These are phyloP conservation scores for Bujurquina vittata DNA, from an alignment of 2,113 vertebrate species.

Conservation along the genomic window DNA sequence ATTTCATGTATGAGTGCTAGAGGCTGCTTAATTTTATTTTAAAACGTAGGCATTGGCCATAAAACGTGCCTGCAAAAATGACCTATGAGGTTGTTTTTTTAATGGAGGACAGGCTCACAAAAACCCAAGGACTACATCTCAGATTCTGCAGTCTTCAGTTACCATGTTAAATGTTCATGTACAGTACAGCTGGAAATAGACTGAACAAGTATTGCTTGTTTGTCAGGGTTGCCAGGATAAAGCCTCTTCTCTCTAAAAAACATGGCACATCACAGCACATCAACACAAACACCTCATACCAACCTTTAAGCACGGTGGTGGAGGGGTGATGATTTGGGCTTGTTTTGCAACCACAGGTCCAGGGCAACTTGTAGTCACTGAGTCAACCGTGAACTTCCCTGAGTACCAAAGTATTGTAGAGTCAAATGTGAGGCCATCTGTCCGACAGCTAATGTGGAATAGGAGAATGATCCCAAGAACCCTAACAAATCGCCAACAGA, in stretches of 20 bases:
- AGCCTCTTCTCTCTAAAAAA: not conserved
- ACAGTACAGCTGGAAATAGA: not conserved
- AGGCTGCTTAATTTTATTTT: no score
- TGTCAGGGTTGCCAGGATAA: not conserved
- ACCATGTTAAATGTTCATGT: not conserved
- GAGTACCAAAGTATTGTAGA: not conserved
- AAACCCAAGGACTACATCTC: not conserved
- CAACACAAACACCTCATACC: not conserved
- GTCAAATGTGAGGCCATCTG: not conserved
- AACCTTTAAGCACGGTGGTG: not conserved
- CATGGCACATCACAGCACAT: not conserved
- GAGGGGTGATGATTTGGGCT: accelerated
- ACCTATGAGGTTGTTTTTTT: no score
- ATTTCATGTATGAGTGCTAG: no score
- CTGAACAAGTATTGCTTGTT: not conserved
- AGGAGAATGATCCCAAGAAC: no score
- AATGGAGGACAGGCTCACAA: not conserved
- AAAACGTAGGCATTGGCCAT: no score
- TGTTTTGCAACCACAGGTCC: not conserved
- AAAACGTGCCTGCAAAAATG: no score
- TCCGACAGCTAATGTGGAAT: not conserved
- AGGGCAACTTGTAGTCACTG: not conserved
- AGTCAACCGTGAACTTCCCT: not conserved
- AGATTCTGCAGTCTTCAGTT: not conserved
- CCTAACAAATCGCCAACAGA: no score